Base-by-base conservation (phyloP, 2,797 vertebrate genomes). In the Prionace glauca region DNA sequence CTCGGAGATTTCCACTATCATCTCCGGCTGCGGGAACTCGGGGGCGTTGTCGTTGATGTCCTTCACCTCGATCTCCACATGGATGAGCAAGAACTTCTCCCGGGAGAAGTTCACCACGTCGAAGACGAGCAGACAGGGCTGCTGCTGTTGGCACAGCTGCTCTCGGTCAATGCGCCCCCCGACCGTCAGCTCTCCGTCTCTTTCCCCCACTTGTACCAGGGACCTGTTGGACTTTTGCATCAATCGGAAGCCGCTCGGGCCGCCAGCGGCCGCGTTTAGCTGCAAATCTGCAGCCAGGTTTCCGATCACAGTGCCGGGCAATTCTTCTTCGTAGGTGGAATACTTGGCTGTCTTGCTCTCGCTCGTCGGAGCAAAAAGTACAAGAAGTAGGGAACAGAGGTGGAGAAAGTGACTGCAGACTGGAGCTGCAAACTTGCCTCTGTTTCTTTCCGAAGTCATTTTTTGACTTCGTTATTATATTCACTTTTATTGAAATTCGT, bases 31-130 rank as follows among this genome's bases (percentile, higher is more conserved):
- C 90, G 98, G 98, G 95, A 99, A 99, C 97, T 97, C 98, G 0
- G 98, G 99, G 14, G 98, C 98, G 96, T 99, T 98, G 97, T 99
- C 98, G 18, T 99, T 99, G 94, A 99, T 97, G 97, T 99, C 99
- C 84, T 97, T 98, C 96, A 99, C 98, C 97, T 99, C 98, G 97
- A 99, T 98, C 97, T 99, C 98, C 96, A 99, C 99, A 97, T 99
- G 99, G 95, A 99, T 98, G 96, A 99, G 97, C 96, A 98, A 98
- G 97, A 98, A 99, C 96, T 98, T 98, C 96, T 98, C 98, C 96
- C 98, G 98, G 79, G 98, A 98, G 96, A 99, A 98, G 97, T 98
- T 98, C 74, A 99, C 99, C 97, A 99, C 99, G 96, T 99, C 99
- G 97, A 99, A 98, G 97, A 98, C 98, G 96, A 99, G 97, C 96